Evolutionary conservation across 2,797 vertebrate species (phyloP).

Genomic region (Gorsachius magnificus): DNA sequence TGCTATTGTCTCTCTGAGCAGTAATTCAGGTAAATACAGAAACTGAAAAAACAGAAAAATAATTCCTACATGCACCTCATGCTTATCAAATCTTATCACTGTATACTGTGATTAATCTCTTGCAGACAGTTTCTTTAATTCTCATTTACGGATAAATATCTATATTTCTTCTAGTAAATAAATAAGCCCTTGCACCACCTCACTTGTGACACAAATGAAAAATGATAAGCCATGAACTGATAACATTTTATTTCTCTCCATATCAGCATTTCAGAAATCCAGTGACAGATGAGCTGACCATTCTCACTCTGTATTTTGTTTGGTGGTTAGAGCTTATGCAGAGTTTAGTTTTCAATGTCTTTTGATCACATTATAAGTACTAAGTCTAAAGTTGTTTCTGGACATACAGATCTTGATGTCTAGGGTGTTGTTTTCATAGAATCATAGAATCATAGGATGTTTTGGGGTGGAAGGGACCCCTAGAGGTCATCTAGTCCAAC

Average conservation of each 20-base stretch:
- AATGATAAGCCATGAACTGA: background rate
- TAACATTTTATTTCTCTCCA: background rate
- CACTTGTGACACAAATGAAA: background rate
- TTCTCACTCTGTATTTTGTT: background rate
- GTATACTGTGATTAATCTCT: background rate
- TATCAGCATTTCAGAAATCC: background rate
- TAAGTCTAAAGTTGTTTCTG: background rate
- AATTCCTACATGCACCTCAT: background rate
- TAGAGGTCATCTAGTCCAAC: too few species aligned
- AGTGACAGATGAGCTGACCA: background rate
- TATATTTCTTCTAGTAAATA: slow-evolving; percentile 11
- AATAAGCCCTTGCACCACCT: background rate
- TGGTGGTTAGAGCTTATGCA: background rate
- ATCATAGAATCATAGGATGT: too few species aligned
- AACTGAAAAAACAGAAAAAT: background rate
- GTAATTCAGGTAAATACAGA: background rate
- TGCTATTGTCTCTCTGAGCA: background rate
- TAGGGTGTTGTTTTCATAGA: background rate
- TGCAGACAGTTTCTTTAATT: background rate
- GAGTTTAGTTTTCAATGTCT: background rate
- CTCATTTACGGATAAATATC: background rate
- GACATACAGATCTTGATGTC: background rate
- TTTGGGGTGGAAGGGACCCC: too few species aligned
- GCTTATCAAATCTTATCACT: background rate
- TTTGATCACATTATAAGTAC: background rate